These are phyloP conservation scores for Chaenodraco wilsoni DNA, from an alignment of 2,797 vertebrate species.

Conservation along the genomic window DNA sequence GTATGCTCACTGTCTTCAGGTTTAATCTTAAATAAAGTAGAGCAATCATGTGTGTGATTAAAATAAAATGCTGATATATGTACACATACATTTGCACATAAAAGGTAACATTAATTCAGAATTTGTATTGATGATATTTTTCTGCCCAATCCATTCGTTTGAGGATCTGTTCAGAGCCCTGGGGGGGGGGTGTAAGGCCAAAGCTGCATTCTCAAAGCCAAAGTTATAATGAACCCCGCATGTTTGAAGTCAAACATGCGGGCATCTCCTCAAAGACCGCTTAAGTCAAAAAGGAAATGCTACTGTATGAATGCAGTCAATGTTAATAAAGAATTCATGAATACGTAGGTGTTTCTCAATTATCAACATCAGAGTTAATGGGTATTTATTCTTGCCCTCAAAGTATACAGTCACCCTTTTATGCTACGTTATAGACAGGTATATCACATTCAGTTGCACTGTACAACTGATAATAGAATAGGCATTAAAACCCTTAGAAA, in stretches of 20 bases:
- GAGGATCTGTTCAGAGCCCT: slow-evolving; percentile 43
- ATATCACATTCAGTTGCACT: background rate
- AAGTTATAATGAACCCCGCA: slow-evolving; percentile 54
- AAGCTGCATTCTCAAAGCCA: slow-evolving; percentile 54
- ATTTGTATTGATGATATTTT: slow-evolving; percentile 50
- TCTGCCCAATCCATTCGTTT: slow-evolving; percentile 39
- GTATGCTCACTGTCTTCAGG: slow-evolving; percentile 11
- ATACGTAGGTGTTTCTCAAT: slow-evolving; percentile 9
- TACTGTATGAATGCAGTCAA: slow-evolving; percentile 11
- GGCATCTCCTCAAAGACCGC: slow-evolving; percentile 24
- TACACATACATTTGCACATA: slow-evolving; percentile 39
- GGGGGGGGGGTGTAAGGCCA: slow-evolving; percentile 25
- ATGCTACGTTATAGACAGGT: background rate
- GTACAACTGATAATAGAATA: background rate
- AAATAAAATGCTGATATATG: slow-evolving; percentile 35
- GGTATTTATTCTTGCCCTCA: background rate
- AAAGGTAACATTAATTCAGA: slow-evolving; percentile 31
- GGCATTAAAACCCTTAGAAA: background rate
- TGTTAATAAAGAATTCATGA: slow-evolving; percentile 2
- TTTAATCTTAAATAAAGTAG: slow-evolving; percentile 19
- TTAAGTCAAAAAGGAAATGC: slow-evolving; percentile 26
- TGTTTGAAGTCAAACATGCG: slow-evolving; percentile 47
- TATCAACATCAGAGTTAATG: background rate
- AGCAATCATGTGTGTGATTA: background rate
- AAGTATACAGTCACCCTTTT: background rate